Evolutionary conservation across 2,113 vertebrate genomes (phyloP).

Genomic region (Amblyornis subalaris): DNA sequence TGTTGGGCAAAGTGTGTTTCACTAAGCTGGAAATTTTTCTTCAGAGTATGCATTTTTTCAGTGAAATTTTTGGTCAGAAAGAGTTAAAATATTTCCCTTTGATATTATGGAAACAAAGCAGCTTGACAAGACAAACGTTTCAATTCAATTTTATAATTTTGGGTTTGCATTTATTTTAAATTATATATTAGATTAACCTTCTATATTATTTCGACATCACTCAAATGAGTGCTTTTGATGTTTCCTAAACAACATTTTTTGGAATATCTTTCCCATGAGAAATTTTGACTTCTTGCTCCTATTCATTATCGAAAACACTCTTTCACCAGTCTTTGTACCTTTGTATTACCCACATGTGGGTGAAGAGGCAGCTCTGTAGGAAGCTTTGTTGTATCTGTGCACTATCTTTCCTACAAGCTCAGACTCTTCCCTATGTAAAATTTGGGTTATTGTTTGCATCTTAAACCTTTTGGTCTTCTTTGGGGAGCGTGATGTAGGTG

Average conservation of each 20-base stretch:
- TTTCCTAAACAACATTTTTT: not conserved
- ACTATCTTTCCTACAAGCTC: not conserved
- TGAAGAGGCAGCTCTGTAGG: not conserved
- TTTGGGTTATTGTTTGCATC: accelerated
- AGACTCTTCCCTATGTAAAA: not conserved
- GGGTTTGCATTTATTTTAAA: slow-evolving; percentile 33
- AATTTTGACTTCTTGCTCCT: not conserved
- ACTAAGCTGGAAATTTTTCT: not conserved
- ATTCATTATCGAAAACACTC: not conserved
- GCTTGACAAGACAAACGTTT: not conserved
- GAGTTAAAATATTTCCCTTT: slow-evolving; percentile 26
- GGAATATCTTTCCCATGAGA: not conserved
- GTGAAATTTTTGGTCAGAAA: not conserved
- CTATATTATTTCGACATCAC: not conserved
- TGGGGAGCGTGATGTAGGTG: not conserved
- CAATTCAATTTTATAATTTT: not conserved
- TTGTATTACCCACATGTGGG: not conserved
- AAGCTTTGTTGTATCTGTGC: not conserved
- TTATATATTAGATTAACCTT: slow-evolving; percentile 13
- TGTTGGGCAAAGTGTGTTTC: not conserved
- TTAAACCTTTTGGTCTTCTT: not conserved
- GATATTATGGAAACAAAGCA: not conserved
- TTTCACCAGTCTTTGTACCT: not conserved
- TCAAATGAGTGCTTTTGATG: not conserved
- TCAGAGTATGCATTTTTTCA: not conserved